Percentiles rank a stretch among this genome's conserved stretches.
These are phyloP conservation scores for Iphiclides podalirius DNA, from an alignment of 2,888 invertebrate genomes.

Conservation along the genomic window DNA sequence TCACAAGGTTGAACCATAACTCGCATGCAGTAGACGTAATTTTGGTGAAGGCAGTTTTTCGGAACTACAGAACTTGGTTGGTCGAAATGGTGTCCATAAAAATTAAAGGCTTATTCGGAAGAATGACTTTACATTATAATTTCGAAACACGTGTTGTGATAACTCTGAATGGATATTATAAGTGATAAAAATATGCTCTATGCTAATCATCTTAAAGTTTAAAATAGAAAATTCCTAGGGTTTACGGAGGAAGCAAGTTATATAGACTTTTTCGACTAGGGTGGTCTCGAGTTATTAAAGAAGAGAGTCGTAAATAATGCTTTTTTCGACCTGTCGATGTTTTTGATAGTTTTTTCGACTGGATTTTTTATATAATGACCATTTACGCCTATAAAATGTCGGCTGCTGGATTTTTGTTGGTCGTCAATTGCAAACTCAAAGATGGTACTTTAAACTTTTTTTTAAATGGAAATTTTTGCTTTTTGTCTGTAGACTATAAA, in stretches of 20 bases:
- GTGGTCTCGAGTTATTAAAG: constrained; percentile 6
- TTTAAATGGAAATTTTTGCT: too few relatives aligned
- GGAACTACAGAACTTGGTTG: constrained; percentile 22
- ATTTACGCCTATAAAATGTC: too few relatives aligned
- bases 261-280: constrained; percentile 2
- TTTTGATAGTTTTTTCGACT: constrained; percentile 15
- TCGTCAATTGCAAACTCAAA: too few relatives aligned
- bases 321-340: constrained; percentile 5
- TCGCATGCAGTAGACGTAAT: background rate
- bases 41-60: background rate
- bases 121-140: constrained; percentile 49
- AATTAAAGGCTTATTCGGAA: constrained; percentile 46
- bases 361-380: constrained; percentile 16
- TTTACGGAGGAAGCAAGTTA: background rate
- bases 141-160: constrained; percentile 28
- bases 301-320: constrained; percentile 1
- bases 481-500: too few relatives aligned
- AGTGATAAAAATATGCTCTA: constrained; percentile 6
- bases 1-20: constrained; percentile 14
- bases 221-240: background rate
- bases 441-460: too few relatives aligned
- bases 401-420: too few relatives aligned
- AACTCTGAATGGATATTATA: background rate
- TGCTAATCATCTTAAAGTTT: background rate
- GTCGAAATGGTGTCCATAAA: constrained; percentile 39